Evolutionary conservation across 2,888 invertebrate genomes (phyloP).

Genomic region (Drosophila parthenogenetica): DNA sequence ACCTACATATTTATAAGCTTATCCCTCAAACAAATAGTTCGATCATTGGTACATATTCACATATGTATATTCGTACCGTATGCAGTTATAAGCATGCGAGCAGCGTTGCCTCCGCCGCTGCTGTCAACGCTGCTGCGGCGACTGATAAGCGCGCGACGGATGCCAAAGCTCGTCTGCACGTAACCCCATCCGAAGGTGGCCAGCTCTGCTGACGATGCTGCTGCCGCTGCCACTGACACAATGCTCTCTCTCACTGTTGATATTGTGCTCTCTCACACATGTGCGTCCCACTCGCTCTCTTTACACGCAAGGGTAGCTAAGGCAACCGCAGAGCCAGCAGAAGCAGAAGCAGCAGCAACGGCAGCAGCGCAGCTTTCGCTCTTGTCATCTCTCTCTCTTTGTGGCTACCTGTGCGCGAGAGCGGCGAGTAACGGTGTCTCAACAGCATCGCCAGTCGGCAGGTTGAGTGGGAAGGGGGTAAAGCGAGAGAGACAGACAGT

Average conservation of each 20-base stretch:
- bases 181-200: constrained; percentile 56
- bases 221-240: not conserved
- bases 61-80: too few relatives aligned
- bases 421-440: constrained; percentile 45
- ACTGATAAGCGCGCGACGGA: constrained; percentile 64
- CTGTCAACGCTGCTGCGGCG: constrained; percentile 22
- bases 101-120: constrained; percentile 12
- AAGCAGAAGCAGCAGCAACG: not conserved
- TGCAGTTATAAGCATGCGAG: not conserved
- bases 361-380: constrained; percentile 17
- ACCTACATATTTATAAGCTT: too few relatives aligned
- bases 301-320: constrained; percentile 42
- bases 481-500: not conserved
- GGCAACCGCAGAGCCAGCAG: constrained; percentile 11
- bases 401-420: constrained; percentile 57
- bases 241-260: constrained; percentile 23
- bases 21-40: too few relatives aligned
- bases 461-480: constrained; percentile 24
- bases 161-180: constrained; percentile 63
- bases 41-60: too few relatives aligned
- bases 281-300: constrained; percentile 18
- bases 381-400: constrained; percentile 26
- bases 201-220: not conserved
- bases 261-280: constrained; percentile 17
- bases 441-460: constrained; percentile 22